Percentiles rank a stretch among this genome's conserved stretches.
Evolutionary conservation across 2,113 vertebrate genomes (phyloP).

Genomic region (Corapipo altera): DNA sequence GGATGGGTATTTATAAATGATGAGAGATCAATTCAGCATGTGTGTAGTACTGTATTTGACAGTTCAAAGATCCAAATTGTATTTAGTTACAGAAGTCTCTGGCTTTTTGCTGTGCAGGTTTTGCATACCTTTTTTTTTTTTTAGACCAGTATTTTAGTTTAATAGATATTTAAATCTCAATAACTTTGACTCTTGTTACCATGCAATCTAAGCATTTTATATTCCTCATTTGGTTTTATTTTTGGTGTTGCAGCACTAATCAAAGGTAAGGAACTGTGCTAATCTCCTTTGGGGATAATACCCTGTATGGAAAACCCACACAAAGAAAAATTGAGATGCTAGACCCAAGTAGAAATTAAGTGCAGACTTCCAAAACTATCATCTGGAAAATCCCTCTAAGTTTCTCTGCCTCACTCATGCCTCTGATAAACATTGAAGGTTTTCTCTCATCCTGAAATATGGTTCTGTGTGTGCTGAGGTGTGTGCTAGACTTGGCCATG

Average conservation of each 20-base stretch:
- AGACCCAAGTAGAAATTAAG: background rate
- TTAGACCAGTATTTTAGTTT: background rate
- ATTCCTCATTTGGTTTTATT: background rate
- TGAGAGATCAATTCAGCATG: background rate
- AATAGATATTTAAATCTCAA: background rate
- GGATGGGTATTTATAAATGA: background rate
- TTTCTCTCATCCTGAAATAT: background rate
- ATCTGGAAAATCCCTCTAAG: background rate
- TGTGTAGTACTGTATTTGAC: background rate
- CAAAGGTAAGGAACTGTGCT: background rate
- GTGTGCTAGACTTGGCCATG: background rate
- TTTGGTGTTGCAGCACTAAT: background rate
- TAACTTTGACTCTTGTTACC: background rate
- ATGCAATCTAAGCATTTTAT: background rate
- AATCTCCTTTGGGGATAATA: background rate
- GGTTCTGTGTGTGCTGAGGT: background rate
- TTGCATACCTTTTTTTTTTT: background rate
- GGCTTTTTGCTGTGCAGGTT: background rate
- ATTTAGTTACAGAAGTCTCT: background rate
- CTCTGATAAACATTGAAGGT: background rate
- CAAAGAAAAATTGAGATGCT: background rate
- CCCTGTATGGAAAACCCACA: background rate
- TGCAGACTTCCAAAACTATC: background rate
- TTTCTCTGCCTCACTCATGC: background rate
- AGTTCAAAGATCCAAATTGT: background rate